A percentile compares a stretch with the other conserved stretches of the same genome.
Evolutionary conservation across 1,140 invertebrate species (phyloP).

Genomic region (Nasonia vitripennis): DNA sequence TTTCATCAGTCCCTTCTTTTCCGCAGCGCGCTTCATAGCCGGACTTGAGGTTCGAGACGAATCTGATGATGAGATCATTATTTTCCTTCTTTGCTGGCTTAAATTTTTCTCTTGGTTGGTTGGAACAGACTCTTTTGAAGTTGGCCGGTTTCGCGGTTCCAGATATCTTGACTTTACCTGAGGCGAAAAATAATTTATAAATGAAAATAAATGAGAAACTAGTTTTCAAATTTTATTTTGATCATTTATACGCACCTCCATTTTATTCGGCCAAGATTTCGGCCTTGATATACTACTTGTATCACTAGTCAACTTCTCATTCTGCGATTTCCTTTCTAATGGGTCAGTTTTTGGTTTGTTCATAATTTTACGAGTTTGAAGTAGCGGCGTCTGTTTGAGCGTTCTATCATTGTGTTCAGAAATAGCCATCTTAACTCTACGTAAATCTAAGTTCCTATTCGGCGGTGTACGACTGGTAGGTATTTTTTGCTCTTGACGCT

Average conservation of each 20-base stretch:
- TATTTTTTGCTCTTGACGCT: slow-evolving; percentile 63
- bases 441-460: slow-evolving; percentile 75
- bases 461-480: slow-evolving; percentile 60
- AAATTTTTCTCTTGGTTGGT: slow-evolving; percentile 65
- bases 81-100: slow-evolving; percentile 66
- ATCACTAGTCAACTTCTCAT: slow-evolving; percentile 61
- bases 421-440: slow-evolving; percentile 78
- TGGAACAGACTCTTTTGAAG: slow-evolving; percentile 62
- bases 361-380: slow-evolving; percentile 65
- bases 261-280: slow-evolving; percentile 74
- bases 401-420: slow-evolving; percentile 73
- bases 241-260: slow-evolving; percentile 64
- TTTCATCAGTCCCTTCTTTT: slow-evolving; percentile 67
- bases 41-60: slow-evolving; percentile 82
- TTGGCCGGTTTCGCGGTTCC: slow-evolving; percentile 72
- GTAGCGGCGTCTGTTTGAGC: slow-evolving; percentile 61
- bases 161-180: slow-evolving; percentile 77
- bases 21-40: slow-evolving; percentile 76
- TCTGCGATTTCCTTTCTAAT: slow-evolving; percentile 68
- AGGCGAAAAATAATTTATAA: slow-evolving; percentile 33
- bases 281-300: slow-evolving; percentile 64
- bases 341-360: slow-evolving; percentile 72
- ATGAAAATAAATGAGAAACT: not conserved
- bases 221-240: not conserved
- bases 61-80: slow-evolving; percentile 78